Percentiles rank a stretch among this genome's conserved stretches.
Evolutionary conservation across 1,140 invertebrate species (phyloP).

Genomic region (Apis dorsata): DNA sequence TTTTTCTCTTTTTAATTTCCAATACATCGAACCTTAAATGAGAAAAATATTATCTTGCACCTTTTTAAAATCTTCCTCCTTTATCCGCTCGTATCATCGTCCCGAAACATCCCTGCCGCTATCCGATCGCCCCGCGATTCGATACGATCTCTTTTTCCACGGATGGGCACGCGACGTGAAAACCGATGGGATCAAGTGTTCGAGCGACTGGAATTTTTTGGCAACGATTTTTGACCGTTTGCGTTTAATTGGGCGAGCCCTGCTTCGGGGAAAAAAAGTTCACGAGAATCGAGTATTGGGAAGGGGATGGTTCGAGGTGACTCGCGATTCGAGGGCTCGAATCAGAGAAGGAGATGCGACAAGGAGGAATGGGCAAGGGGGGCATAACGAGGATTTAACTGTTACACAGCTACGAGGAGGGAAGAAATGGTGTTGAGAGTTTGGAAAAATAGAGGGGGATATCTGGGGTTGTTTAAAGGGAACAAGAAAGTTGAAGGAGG

Average conservation of each 20-base stretch:
- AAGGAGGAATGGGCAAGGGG: not conserved
- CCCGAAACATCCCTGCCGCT: too few species aligned
- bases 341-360: not conserved
- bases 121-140: not conserved
- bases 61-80: too few species aligned
- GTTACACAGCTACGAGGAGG: not conserved
- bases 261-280: constrained; percentile 2
- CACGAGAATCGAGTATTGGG: not conserved
- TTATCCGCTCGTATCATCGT: too few species aligned
- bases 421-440: not conserved
- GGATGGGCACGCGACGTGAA: not conserved
- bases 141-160: constrained; percentile 43
- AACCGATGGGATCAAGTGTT: not conserved
- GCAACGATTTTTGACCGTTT: constrained; percentile 12
- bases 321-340: not conserved
- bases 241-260: constrained; percentile 33
- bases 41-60: too few species aligned
- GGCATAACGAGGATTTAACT: constrained; percentile 18
- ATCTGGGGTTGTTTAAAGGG: not conserved
- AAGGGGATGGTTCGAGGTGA: not conserved
- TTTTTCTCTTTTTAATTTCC: too few species aligned
- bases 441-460: not conserved
- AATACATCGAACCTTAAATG: too few species aligned
- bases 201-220: not conserved
- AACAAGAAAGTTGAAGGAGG: not conserved